Base-by-base conservation (phyloP, 23 tunicate species). In the Ciona savignyi region DNA sequence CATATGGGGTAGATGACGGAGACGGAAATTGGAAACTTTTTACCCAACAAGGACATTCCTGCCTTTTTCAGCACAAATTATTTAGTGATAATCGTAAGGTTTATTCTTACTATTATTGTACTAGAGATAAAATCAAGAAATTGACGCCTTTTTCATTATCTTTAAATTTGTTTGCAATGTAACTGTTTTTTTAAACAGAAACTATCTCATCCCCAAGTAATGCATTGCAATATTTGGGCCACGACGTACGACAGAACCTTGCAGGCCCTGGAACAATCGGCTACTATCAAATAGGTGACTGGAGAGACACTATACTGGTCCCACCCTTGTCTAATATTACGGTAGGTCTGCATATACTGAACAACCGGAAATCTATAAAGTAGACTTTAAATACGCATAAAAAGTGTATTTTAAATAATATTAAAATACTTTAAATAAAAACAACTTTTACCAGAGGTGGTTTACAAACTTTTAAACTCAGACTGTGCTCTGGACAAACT, bases 251-350 rank as follows among this genome's bases (percentile, higher is more conserved):
- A 2, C 74, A 80, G 15, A 24, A 60, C 2, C 1, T 19, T 20
- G 34, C 34, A 33, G 78, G 71, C 21, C 2, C 78, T 1, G 67
- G 67, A 25, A 80, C 72, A 6, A 69, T 80, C 11, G 85, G 85
- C 15, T 80, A 80, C 42, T 78, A 63, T 27, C 77, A 72, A 29
- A 27, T 80, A 23, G 85, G 85, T 26, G 85, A 80, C 1, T 63
- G 71, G 71, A 62, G 80, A 64, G 85, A 80, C 71, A 63, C 71
- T 3, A 42, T 80, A 1, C 35, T 80, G 27, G 71, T 80, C 23
- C 85, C 85, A 1, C 85, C 85, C 0, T 29, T 80, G 4, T 49
- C 70, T 1, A 80, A 80, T 62, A 72, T 80, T 27, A 80, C 85
- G 48, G 85, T 72, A 49, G 11, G 3, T 42, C 56, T n/a, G n/a